Evolutionary conservation across 92 coral and sea anemone genomes (phyloP).

Genomic region (Siderastrea siderea): DNA sequence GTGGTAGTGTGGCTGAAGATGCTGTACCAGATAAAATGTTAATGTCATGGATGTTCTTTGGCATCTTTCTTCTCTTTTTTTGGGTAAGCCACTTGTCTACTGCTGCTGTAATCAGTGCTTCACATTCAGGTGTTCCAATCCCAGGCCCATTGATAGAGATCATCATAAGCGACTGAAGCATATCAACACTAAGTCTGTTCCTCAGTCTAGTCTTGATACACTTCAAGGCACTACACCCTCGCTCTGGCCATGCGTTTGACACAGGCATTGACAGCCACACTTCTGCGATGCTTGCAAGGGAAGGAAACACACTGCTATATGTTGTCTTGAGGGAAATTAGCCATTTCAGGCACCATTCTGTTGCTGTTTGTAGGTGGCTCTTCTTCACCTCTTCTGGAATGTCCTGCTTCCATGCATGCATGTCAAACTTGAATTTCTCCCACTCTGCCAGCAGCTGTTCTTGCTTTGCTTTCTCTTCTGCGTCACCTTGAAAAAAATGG

Average conservation of each 20-base stretch:
- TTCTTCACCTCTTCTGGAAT: constrained; percentile 51
- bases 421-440: constrained; percentile 24
- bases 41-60: too few species aligned
- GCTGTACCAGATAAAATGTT: too few species aligned
- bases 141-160: constrained; percentile 43
- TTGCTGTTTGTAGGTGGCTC: constrained; percentile 41
- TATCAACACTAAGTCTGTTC: constrained; percentile 30
- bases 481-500: constrained; percentile 32
- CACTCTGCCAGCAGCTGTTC: constrained; percentile 42
- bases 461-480: constrained; percentile 30
- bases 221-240: constrained; percentile 60
- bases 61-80: too few species aligned
- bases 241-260: constrained; percentile 54
- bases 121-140: constrained; percentile 42
- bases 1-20: too few species aligned
- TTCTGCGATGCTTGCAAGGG: constrained; percentile 32
- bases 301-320: constrained; percentile 46
- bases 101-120: constrained; percentile 38
- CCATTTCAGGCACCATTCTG: constrained; percentile 53
- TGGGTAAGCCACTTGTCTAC: constrained; percentile 35
- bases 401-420: constrained; percentile 34
- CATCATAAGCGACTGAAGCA: constrained; percentile 51
- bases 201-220: constrained; percentile 47
- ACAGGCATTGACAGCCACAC: constrained; percentile 60
- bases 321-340: constrained; percentile 53